Evolutionary conservation across 2,888 invertebrate genomes (phyloP).

Genomic region (Tetragonula carbonaria): DNA sequence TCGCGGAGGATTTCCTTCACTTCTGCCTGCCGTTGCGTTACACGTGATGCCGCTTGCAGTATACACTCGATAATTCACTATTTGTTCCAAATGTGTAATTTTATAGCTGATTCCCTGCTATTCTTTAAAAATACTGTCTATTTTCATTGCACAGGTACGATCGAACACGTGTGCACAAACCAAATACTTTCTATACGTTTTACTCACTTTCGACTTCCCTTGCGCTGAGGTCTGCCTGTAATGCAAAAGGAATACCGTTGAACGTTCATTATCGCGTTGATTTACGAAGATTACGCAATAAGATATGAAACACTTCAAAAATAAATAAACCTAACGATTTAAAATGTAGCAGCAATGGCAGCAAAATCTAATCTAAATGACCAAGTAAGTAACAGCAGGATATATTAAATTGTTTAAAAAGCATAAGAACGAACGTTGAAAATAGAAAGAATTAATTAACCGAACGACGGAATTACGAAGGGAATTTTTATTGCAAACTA

Average conservation of each 20-base stretch:
- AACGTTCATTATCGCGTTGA: not conserved
- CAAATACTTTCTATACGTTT: constrained; percentile 38
- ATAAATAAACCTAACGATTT: not conserved
- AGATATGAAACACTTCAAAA: not conserved
- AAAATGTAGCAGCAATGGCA: not conserved
- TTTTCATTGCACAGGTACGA: constrained; percentile 12
- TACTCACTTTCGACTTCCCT: constrained; percentile 96
- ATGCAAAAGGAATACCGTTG: constrained; percentile 70
- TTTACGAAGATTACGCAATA: not conserved
- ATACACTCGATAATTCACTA: constrained; percentile 48
- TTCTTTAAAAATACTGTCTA: not conserved
- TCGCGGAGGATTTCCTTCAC: constrained; percentile 14
- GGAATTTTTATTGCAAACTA: not conserved
- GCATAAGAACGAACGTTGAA: not conserved
- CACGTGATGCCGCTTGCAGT: constrained; percentile 11
- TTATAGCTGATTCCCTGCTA: not conserved
- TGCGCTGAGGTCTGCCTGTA: constrained; percentile 94
- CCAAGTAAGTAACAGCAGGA: not conserved
- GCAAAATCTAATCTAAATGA: not conserved
- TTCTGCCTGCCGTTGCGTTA: constrained; percentile 7
- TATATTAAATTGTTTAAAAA: not conserved
- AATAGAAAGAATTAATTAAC: not conserved
- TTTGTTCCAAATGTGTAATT: not conserved
- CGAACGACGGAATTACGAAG: not conserved
- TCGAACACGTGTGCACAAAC: constrained; percentile 31